Conservation (phyloP, 2,888 invertebrate genomes). For the Neoitamus cyanurus region DNA sequence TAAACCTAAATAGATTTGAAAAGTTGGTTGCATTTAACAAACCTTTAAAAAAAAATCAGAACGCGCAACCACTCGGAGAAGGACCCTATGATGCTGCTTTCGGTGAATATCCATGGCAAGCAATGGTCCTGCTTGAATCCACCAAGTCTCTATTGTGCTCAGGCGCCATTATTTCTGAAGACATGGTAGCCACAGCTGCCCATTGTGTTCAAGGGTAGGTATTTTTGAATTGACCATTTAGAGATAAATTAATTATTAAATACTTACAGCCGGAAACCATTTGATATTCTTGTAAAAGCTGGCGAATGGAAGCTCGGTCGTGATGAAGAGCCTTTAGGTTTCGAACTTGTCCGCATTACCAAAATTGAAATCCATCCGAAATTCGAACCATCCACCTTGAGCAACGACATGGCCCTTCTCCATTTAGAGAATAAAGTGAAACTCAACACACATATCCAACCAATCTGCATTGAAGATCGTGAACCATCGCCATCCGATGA, state of each 20-base stretch:
- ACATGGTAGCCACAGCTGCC: constrained; percentile 82
- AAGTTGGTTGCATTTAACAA: background rate
- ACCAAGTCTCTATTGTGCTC: constrained; percentile 81
- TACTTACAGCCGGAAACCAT: constrained; percentile 69
- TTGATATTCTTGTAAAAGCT: constrained; percentile 79
- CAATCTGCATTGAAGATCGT: constrained; percentile 77
- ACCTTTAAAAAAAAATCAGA: constrained; percentile 55
- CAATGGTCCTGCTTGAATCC: constrained; percentile 79
- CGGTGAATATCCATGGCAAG: constrained; percentile 89
- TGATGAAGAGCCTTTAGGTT: constrained; percentile 82
- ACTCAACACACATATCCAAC: constrained; percentile 77
- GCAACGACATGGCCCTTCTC: constrained; percentile 79
- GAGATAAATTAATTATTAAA: background rate
- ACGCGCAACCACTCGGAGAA: constrained; percentile 59
- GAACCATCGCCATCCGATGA: constrained; percentile 69
- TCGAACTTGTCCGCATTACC: constrained; percentile 80
- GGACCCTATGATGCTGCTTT: constrained; percentile 73
- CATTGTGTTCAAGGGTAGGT: constrained; percentile 81
- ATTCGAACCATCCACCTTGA: constrained; percentile 71
- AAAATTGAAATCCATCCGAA: constrained; percentile 77
- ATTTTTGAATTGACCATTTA: background rate
- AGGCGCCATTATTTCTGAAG: constrained; percentile 80
- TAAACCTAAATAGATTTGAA: background rate
- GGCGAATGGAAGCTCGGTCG: constrained; percentile 88
- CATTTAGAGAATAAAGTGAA: constrained; percentile 73